Evolutionary conservation across 2,888 invertebrate genomes (phyloP).

Genomic region (Blera fallax): DNA sequence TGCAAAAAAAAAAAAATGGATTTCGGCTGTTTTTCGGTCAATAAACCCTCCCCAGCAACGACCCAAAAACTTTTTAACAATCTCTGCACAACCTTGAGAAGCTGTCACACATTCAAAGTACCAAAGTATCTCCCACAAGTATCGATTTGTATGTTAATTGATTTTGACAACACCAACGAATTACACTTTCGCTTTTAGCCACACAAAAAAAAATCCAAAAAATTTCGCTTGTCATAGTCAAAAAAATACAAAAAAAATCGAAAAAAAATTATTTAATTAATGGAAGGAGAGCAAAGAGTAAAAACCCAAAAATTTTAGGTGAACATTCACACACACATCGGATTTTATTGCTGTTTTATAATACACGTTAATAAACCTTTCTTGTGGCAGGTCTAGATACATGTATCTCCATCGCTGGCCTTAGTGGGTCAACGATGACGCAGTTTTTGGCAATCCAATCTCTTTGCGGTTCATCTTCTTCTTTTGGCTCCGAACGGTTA

Average conservation of each 20-base stretch:
- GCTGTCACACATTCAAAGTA: constrained; percentile 1
- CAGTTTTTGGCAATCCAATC: constrained; percentile 26
- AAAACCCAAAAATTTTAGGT: neutral
- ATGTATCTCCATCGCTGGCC: neutral
- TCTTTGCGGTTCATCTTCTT: neutral
- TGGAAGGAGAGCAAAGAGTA: constrained; percentile 45
- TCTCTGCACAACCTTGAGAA: constrained; percentile 43
- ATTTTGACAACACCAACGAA: constrained; percentile 26
- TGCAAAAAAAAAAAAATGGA: neutral
- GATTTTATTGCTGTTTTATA: constrained; percentile 7
- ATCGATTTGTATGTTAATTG: constrained; percentile 38
- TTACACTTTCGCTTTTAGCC: constrained; percentile 50
- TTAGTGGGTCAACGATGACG: constrained; percentile 51
- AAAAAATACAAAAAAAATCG: neutral
- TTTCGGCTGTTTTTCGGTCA: constrained; percentile 6
- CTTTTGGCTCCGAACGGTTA: neutral
- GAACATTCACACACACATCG: neutral
- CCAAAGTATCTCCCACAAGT: constrained; percentile 4
- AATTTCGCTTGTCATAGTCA: neutral
- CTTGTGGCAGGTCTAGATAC: neutral
- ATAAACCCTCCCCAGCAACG: constrained; percentile 9
- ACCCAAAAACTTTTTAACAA: constrained; percentile 12
- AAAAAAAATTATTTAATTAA: no score
- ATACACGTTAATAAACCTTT: constrained; percentile 35
- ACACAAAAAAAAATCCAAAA: neutral